These are phyloP conservation scores for Gasteruption jaculator DNA, from an alignment of 2,888 invertebrate species.

Conservation along the genomic window DNA sequence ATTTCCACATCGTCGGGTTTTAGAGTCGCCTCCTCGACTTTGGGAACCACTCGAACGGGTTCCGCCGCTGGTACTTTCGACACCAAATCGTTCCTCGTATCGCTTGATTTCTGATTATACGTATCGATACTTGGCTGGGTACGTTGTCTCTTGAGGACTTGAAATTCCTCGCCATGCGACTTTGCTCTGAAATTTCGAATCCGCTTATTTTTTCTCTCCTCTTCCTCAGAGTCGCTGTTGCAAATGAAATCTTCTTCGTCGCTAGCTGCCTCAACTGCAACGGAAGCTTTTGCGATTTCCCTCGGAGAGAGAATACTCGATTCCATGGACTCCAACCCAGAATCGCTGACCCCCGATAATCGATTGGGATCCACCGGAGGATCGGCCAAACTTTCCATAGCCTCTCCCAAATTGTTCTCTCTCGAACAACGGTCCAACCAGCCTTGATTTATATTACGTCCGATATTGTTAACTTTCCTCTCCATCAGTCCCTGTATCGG, in stretches of 20 bases:
- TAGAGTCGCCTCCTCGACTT: not conserved
- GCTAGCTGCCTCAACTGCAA: constrained; percentile 28
- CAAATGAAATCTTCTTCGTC: constrained; percentile 68
- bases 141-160: constrained; percentile 27
- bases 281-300: constrained; percentile 4
- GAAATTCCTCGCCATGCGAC: constrained; percentile 22
- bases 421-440: constrained; percentile 58
- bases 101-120: constrained; percentile 7
- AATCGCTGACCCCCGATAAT: constrained; percentile 37
- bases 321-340: constrained; percentile 41
- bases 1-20: constrained; percentile 7
- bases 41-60: no score
- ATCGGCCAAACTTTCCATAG: constrained; percentile 16
- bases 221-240: constrained; percentile 66
- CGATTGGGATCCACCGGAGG: constrained; percentile 16
- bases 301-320: constrained; percentile 27
- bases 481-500: constrained; percentile 42
- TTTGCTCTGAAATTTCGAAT: constrained; percentile 60
- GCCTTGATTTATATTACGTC: constrained; percentile 54
- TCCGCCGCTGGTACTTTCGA: not conserved
- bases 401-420: constrained; percentile 28
- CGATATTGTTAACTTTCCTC: constrained; percentile 22
- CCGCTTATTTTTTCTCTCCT: constrained; percentile 51
- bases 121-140: constrained; percentile 3
- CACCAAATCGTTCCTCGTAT: constrained; percentile 10